Evolutionary conservation across 2,113 vertebrate genomes (phyloP).

Genomic region (Pithys albifrons): DNA sequence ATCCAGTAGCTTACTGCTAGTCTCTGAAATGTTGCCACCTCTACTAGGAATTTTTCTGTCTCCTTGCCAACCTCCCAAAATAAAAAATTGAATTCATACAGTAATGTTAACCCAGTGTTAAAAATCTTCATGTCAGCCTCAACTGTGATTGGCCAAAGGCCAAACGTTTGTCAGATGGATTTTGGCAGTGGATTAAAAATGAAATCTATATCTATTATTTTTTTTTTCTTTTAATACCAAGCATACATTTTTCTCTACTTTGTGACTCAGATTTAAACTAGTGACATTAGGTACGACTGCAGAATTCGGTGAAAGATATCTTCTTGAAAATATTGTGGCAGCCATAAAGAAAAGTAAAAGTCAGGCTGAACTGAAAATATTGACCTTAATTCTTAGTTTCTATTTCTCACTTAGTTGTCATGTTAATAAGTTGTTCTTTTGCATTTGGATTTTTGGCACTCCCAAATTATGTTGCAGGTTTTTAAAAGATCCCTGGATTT

Average conservation of each 20-base stretch:
- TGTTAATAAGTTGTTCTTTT: background rate
- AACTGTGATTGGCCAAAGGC: conserved; percentile 16
- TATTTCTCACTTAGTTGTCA: background rate
- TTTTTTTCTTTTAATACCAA: background rate
- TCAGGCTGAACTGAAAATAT: background rate
- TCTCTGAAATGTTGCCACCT: background rate
- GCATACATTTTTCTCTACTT: background rate
- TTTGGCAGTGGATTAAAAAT: conserved; percentile 52
- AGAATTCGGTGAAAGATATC: background rate
- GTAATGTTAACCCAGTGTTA: conserved; percentile 29
- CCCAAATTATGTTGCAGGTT: background rate
- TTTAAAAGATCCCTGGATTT: background rate
- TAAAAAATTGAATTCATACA: background rate
- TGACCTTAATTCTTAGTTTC: background rate
- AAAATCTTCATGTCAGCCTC: conserved; percentile 21
- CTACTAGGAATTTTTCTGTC: background rate
- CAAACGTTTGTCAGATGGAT: conserved; percentile 38
- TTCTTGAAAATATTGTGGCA: background rate
- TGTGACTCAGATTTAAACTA: background rate
- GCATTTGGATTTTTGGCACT: conserved; percentile 20
- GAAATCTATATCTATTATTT: conserved; percentile 40
- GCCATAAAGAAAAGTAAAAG: background rate
- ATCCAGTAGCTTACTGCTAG: background rate
- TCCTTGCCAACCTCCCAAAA: background rate
- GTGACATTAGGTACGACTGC: background rate